Percentiles rank a stretch among this genome's conserved stretches.
Evolutionary conservation across 2,797 vertebrate genomes (phyloP).

Genomic region (Numenius phaeopus): DNA sequence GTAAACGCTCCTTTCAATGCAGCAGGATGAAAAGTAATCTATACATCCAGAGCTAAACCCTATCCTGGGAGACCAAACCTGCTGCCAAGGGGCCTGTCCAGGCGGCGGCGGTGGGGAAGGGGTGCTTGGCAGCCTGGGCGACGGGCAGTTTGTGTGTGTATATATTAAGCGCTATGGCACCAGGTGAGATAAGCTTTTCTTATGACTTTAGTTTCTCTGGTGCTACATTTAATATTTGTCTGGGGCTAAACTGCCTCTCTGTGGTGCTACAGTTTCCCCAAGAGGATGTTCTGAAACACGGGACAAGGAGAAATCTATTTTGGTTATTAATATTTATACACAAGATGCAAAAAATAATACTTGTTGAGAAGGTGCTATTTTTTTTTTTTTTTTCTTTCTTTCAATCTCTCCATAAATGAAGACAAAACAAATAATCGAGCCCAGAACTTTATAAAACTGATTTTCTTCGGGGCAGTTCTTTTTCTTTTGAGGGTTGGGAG

Average conservation of each 20-base stretch:
- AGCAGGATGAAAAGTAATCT: not conserved
- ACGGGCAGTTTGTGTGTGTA: constrained; percentile 57
- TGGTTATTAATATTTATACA: constrained; percentile 76
- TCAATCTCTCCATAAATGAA: constrained; percentile 43
- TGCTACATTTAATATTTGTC: constrained; percentile 74
- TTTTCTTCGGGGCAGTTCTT: constrained; percentile 1
- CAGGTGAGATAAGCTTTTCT: constrained; percentile 31
- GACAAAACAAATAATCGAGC: not conserved
- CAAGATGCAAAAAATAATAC: constrained; percentile 59
- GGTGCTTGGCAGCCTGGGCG: constrained; percentile 2
- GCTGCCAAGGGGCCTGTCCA: not conserved
- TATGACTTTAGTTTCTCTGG: constrained; percentile 65
- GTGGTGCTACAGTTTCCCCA: constrained; percentile 65
- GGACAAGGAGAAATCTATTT: constrained; percentile 75
- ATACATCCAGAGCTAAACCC: not conserved
- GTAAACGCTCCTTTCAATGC: not conserved
- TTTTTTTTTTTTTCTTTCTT: constrained; percentile 13
- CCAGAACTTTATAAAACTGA: constrained; percentile 19
- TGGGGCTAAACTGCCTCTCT: constrained; percentile 75
- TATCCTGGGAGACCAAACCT: not conserved
- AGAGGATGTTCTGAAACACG: constrained; percentile 57
- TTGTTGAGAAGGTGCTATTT: constrained; percentile 67
- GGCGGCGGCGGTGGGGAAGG: not conserved
- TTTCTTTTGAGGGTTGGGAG: not conserved
- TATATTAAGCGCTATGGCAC: constrained; percentile 52